A percentile compares a stretch with the other conserved stretches of the same genome.
Conservation (phyloP, 2,888 invertebrate genomes). For the Cotesia congregata region DNA sequence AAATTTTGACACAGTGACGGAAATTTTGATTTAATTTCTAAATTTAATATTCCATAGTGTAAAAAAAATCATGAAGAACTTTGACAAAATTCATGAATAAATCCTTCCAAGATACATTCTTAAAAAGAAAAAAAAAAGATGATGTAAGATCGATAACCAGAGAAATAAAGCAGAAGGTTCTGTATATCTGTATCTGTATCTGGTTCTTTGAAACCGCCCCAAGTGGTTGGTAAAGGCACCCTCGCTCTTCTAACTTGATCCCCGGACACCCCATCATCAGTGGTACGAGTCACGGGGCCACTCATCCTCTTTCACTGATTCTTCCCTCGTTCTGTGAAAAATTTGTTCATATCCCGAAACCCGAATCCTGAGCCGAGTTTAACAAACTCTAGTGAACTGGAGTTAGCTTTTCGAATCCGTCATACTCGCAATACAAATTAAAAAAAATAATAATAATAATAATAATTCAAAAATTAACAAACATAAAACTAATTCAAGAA, state of each 20-base stretch:
- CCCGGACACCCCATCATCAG: background rate
- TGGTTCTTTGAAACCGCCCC: background rate
- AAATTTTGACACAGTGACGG: too few relatives aligned
- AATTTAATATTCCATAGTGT: too few relatives aligned
- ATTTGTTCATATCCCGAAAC: background rate
- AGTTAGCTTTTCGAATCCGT: background rate
- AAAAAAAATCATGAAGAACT: too few relatives aligned
- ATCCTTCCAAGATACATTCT: background rate
- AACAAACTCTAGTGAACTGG: background rate
- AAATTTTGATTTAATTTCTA: too few relatives aligned
- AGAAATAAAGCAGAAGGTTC: too few relatives aligned
- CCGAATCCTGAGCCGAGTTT: background rate
- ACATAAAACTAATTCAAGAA: too few relatives aligned
- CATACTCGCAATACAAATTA: too few relatives aligned
- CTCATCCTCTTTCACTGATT: background rate
- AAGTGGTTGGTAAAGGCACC: background rate
- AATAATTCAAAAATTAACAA: too few relatives aligned
- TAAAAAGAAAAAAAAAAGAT: background rate
- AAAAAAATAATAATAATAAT: too few relatives aligned
- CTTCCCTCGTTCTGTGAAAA: background rate
- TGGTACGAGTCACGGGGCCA: background rate
- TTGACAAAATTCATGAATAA: too few relatives aligned
- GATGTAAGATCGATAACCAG: background rate
- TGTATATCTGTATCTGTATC: too few relatives aligned
- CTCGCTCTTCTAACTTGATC: background rate